A percentile compares a stretch with the other conserved stretches of the same genome.
phyloP scores from a whole-genome alignment of 2,113 vertebrate genomes.

The Lichenostomus cassidix region DNA sequence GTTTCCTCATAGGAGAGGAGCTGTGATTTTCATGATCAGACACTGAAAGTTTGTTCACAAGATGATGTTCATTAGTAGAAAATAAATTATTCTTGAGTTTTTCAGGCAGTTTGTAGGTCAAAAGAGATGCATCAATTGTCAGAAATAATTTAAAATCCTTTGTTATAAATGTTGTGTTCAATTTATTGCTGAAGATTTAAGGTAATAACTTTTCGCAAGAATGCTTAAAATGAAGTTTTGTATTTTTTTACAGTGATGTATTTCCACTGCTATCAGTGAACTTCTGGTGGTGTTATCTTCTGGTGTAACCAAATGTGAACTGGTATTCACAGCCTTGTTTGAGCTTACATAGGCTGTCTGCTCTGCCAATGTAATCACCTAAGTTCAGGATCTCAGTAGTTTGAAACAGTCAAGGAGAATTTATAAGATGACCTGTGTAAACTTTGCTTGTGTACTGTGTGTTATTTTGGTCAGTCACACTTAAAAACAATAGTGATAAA shows the following conservation, averaged over 20 bases:
- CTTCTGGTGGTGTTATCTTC: not conserved
- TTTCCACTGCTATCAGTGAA: not conserved
- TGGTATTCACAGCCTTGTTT: not conserved
- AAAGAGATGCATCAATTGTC: not conserved
- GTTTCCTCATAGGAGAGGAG: not conserved
- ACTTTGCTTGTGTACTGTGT: not conserved
- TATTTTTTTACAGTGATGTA: not conserved
- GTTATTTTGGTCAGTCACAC: not conserved
- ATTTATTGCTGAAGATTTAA: not conserved
- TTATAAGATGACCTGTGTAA: not conserved
- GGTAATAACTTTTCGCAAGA: not conserved
- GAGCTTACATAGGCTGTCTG: too few species aligned
- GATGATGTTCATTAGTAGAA: not conserved
- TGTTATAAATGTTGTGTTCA: not conserved
- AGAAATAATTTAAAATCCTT: not conserved
- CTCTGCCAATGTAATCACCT: not conserved
- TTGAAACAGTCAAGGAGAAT: not conserved
- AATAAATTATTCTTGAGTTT: not conserved
- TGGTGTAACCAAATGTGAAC: not conserved
- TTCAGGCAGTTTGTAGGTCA: not conserved
- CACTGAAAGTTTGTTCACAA: not conserved
- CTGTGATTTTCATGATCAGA: not conserved
- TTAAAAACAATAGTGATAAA: not conserved
- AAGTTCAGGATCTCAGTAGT: not conserved
- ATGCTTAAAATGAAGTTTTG: not conserved